Percentiles rank a stretch among this genome's conserved stretches.
Conservation (phyloP, 2,888 invertebrate genomes). For the Sinohyriopsis cumingii region DNA sequence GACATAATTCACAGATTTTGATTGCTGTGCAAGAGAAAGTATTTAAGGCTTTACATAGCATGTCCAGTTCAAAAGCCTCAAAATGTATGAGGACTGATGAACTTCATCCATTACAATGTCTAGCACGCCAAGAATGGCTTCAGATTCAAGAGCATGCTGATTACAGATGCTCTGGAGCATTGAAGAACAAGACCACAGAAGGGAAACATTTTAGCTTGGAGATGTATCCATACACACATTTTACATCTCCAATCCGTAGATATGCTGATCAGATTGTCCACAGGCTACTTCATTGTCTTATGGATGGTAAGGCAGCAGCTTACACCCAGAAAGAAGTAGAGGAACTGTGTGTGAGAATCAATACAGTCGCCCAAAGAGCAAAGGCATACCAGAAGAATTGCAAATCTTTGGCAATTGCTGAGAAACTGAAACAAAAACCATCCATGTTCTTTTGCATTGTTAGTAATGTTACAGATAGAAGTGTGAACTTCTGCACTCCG, state of each 20-base stretch:
- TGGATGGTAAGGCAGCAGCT: conserved; percentile 23
- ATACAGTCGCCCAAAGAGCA: conserved; percentile 34
- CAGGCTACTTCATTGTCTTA: conserved; percentile 39
- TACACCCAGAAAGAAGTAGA: conserved; percentile 39
- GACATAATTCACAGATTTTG: background rate
- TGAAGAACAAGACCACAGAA: conserved; percentile 1
- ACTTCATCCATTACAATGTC: conserved; percentile 28
- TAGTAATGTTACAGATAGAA: conserved; percentile 31
- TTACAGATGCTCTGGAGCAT: conserved; percentile 33
- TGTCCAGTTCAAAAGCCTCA: conserved; percentile 4
- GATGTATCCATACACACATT: conserved; percentile 40
- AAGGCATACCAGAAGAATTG: conserved; percentile 41
- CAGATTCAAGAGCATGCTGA: conserved; percentile 35
- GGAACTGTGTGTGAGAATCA: conserved; percentile 37
- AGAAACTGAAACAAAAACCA: conserved; percentile 30
- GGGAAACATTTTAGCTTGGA: conserved; percentile 41
- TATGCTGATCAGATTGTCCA: conserved; percentile 40
- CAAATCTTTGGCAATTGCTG: conserved; percentile 28
- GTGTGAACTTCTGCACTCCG: conserved; percentile 36
- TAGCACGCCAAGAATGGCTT: conserved; percentile 42
- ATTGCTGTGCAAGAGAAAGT: background rate
- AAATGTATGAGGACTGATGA: conserved; percentile 32
- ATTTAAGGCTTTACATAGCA: too few relatives aligned
- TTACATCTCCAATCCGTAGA: conserved; percentile 43
- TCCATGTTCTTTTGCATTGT: conserved; percentile 33